Percentiles rank a stretch among this genome's conserved stretches.
These are phyloP conservation scores for Liopterus haemorrhoidalis DNA, from an alignment of 2,888 invertebrate genomes.

Conservation along the genomic window DNA sequence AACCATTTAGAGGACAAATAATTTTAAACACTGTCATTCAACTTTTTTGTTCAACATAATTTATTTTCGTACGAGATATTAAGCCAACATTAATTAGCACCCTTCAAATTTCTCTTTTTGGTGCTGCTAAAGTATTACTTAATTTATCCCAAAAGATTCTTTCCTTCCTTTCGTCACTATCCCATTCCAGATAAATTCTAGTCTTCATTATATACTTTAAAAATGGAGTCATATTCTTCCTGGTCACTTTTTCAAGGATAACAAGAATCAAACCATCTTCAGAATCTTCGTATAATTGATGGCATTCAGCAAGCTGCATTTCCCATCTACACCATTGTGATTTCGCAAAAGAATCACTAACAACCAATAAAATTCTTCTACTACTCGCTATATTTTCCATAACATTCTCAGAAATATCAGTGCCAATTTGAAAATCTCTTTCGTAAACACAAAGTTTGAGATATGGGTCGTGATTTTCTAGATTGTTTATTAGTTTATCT, in stretches of 20 bases:
- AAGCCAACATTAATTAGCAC: too few species aligned
- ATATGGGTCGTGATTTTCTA: constrained; percentile 55
- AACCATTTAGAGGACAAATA: too few species aligned
- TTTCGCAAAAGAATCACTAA: constrained; percentile 62
- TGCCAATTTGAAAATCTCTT: constrained; percentile 60
- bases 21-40: too few species aligned
- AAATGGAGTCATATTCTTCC: constrained; percentile 52
- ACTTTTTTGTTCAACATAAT: too few species aligned
- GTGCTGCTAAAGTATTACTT: constrained; percentile 33
- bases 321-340: constrained; percentile 71
- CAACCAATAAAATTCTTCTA: constrained; percentile 59
- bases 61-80: too few species aligned
- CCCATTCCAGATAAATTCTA: constrained; percentile 59
- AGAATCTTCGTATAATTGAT: constrained; percentile 55
- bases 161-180: constrained; percentile 44
- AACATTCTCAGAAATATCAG: constrained; percentile 60
- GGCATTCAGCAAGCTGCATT: constrained; percentile 61
- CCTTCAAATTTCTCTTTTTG: constrained; percentile 4
- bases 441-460: constrained; percentile 64
- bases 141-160: constrained; percentile 42
- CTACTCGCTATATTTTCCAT: constrained; percentile 58
- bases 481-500: constrained; percentile 51
- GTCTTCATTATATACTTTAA: constrained; percentile 58
- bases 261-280: constrained; percentile 58
- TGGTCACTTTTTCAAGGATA: constrained; percentile 55